Evolutionary conservation across 2,797 vertebrate genomes (phyloP).

Genomic region (Podarcis siculus): DNA sequence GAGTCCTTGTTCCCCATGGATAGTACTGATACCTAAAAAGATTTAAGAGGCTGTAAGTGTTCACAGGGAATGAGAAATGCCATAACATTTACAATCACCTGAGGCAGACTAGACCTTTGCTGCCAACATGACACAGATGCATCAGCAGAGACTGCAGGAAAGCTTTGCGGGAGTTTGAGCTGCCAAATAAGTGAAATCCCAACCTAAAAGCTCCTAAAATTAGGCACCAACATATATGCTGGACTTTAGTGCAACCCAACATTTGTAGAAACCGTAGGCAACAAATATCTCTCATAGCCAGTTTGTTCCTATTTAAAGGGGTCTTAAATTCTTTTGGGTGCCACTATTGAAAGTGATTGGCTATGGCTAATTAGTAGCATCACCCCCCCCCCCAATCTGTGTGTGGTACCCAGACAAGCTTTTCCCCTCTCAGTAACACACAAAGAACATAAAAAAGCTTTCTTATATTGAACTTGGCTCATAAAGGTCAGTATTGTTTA

Average conservation of each 20-base stretch:
- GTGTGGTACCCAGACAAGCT: not conserved
- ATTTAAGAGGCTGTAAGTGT: conserved; percentile 20
- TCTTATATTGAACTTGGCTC: too few relatives aligned
- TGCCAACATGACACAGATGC: not conserved
- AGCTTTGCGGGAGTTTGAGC: not conserved
- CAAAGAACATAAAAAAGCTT: too few relatives aligned
- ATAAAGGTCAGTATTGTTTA: too few relatives aligned
- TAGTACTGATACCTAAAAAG: conserved; percentile 65
- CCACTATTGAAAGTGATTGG: conserved; percentile 2
- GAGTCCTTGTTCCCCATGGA: conserved; percentile 61
- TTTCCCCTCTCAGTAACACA: not conserved
- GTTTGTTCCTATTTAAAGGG: not conserved
- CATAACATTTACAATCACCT: conserved; percentile 12
- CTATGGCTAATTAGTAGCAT: conserved; percentile 2
- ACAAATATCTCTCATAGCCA: not conserved
- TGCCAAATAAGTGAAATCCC: not conserved
- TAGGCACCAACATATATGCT: too few relatives aligned
- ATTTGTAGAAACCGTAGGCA: not conserved
- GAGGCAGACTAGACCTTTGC: not conserved
- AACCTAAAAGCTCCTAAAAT: not conserved
- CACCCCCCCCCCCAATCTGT: not conserved
- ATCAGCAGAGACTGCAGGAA: not conserved
- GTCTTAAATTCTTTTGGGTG: not conserved
- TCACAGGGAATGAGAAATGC: conserved; percentile 31
- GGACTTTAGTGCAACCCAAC: not conserved